Evolutionary conservation across 2,888 invertebrate species (phyloP).

Genomic region (Neoscelio sp.): DNA sequence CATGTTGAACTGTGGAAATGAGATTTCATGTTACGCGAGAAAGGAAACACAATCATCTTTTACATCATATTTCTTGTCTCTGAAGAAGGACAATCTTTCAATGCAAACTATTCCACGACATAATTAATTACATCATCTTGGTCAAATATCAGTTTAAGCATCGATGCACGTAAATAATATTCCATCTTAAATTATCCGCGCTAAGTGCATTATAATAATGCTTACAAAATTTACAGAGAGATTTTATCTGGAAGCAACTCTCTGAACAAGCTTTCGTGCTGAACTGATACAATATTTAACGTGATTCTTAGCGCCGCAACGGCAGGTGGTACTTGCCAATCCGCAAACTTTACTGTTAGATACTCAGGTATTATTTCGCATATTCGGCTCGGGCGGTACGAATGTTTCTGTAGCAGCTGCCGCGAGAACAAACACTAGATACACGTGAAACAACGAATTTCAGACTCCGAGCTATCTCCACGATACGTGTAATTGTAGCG

Average conservation of each 20-base stretch:
- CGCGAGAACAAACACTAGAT: conserved; percentile 61
- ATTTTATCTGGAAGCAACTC: conserved; percentile 39
- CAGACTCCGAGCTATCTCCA: conserved; percentile 53
- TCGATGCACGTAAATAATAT: conserved; percentile 37
- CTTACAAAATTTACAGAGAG: conserved; percentile 34
- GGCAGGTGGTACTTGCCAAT: conserved; percentile 64
- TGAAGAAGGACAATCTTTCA: neutral
- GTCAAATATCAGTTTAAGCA: neutral
- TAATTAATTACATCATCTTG: no score
- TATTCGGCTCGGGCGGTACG: conserved; percentile 40
- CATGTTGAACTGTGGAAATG: conserved; percentile 29
- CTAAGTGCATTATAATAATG: conserved; percentile 40
- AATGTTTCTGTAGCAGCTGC: conserved; percentile 52
- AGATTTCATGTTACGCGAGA: conserved; percentile 24
- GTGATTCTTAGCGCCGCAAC: conserved; percentile 75
- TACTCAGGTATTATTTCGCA: conserved; percentile 57
- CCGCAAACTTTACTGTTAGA: conserved; percentile 63
- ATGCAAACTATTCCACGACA: no score
- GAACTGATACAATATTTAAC: conserved; percentile 78
- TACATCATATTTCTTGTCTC: no score
- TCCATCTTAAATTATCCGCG: conserved; percentile 14
- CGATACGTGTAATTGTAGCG: conserved; percentile 61
- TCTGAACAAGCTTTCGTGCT: conserved; percentile 44
- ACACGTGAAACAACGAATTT: conserved; percentile 63
- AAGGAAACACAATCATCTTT: conserved; percentile 14